Conservation (phyloP, 1,140 invertebrate genomes). For the Hydropsyche tenuis region DNA sequence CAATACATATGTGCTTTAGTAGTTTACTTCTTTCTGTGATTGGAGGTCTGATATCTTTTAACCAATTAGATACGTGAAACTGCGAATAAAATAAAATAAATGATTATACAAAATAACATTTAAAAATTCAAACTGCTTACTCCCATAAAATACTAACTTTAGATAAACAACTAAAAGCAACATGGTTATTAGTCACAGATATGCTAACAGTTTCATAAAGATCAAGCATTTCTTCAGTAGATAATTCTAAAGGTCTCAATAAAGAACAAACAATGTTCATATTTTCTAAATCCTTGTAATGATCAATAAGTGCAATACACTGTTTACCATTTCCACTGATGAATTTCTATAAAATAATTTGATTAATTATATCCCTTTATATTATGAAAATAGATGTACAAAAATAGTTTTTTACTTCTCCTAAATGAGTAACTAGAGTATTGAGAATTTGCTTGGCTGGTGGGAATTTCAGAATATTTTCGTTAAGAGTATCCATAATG, state of each 20-base stretch:
- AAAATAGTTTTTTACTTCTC: slow-evolving; percentile 38
- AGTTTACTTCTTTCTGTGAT: slow-evolving; percentile 36
- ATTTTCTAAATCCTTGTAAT: slow-evolving; percentile 18
- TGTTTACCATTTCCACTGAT: slow-evolving; percentile 33
- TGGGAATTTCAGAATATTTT: slow-evolving; percentile 40
- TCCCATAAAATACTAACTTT: slow-evolving; percentile 34
- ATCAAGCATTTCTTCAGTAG: slow-evolving; percentile 43
- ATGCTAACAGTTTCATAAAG: slow-evolving; percentile 41
- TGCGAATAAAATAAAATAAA: slow-evolving; percentile 30
- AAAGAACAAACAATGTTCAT: slow-evolving; percentile 37
- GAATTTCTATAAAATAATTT: neutral
- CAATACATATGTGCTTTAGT: slow-evolving; percentile 38
- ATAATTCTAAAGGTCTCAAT: slow-evolving; percentile 40
- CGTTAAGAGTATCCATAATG: slow-evolving; percentile 39
- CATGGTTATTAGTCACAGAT: slow-evolving; percentile 36
- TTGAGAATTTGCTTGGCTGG: slow-evolving; percentile 45
- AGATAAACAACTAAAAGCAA: slow-evolving; percentile 47
- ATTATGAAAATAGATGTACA: neutral
- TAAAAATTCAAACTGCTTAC: neutral
- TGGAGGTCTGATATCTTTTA: slow-evolving; percentile 36
- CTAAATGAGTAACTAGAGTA: slow-evolving; percentile 42
- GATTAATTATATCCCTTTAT: too few relatives aligned
- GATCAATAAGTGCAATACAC: slow-evolving; percentile 37
- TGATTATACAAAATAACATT: neutral
- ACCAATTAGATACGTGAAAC: slow-evolving; percentile 46